Evolutionary conservation across 1,140 invertebrate species (phyloP), one percentile per base, ranked within the genome.

Genomic region (Drosophila sturtevanti): DNA sequence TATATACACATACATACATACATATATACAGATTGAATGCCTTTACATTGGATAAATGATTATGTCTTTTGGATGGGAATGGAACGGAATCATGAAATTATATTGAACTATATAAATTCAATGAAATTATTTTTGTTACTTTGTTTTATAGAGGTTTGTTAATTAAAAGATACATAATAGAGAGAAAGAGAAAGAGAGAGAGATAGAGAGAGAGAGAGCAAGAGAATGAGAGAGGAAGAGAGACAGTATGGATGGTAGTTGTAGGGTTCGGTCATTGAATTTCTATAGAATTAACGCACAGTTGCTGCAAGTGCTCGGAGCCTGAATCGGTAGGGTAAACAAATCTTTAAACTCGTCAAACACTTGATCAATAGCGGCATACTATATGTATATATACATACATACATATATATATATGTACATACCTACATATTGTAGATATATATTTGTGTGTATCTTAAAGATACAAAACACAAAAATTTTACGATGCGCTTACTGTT

Each of bases 321-420:
- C 34, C 27, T 48, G 41, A 48, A 21, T 21, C 52, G 65, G 52
- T 38, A 64, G 72, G 55, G 55, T 60, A 78, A 81, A 87, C 77
- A 84, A 80, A 80, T 79, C 77, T 80, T 52, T 52, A 65, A 64
- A 60, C 54, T 80, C 68, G 60, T 54, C 73, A 89, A 89, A 89
- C 77, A 72, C 64, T 75, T 73, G 84, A 89, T 89, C 85, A 89
- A 89, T 89, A 84, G 84, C 80, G 72, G 73, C 84, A 56, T 35
- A 41, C 52, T 68, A 61, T 59, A n/a, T 21, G 63, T 61, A 63
- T 70, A 34, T 74, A 58, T 4, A 4, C 4, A 24, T 4, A 24
- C 24, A 31, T 6, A 31, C 27, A 31, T 6, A 31, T 6, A 31
- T 6, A 31, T 31, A 0, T 6, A 31, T 6, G 7, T 31, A 6